Evolutionary conservation across 2,888 invertebrate species (phyloP).

Genomic region (Thymelicus sylvestris): DNA sequence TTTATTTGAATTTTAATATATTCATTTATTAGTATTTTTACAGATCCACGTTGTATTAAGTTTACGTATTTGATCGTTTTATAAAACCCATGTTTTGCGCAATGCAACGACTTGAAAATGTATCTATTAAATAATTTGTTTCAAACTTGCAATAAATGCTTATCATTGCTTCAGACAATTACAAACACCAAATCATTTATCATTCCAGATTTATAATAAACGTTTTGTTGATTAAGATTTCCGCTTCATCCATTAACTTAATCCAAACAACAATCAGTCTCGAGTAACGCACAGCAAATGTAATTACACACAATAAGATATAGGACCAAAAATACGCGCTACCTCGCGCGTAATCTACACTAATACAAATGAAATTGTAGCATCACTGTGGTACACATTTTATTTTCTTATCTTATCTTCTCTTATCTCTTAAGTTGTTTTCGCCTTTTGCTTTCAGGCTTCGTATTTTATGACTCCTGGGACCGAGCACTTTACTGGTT

Average conservation of each 20-base stretch:
- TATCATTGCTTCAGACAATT: no score
- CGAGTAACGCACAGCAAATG: constrained; percentile 17
- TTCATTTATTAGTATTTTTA: no score
- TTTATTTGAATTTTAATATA: no score
- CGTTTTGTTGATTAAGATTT: background rate
- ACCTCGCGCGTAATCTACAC: constrained; percentile 24
- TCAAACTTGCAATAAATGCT: no score
- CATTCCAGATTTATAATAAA: no score
- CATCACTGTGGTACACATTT: constrained; percentile 8
- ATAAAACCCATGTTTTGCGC: no score
- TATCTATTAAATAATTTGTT: no score
- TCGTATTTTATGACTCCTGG: background rate
- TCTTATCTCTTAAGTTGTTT: constrained; percentile 6
- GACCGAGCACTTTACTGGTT: no score
- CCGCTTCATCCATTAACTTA: background rate
- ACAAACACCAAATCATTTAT: no score
- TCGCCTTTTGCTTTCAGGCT: constrained; percentile 5
- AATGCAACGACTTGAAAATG: no score
- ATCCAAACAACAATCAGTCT: background rate
- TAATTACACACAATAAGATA: constrained; percentile 34
- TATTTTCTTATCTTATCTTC: constrained; percentile 10
- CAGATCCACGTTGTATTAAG: no score
- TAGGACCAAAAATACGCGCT: constrained; percentile 15
- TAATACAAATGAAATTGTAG: constrained; percentile 34
- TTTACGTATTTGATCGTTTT: no score